Evolutionary conservation across 37 sponge, comb jelly and placozoan species (phyloP).

Genomic region (Ephydatia muelleri): DNA sequence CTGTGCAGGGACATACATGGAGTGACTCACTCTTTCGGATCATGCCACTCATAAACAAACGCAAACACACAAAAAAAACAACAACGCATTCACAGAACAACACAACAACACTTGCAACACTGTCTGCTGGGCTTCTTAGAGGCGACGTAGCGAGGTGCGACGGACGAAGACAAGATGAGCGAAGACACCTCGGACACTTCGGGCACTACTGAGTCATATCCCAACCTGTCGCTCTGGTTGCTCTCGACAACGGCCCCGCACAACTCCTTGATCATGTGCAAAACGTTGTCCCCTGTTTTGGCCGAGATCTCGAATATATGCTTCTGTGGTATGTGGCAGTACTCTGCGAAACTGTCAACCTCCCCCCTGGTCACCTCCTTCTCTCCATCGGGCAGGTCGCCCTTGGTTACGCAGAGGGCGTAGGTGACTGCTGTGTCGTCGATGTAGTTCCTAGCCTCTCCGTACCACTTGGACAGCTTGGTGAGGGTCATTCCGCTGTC

Average conservation of each 20-base stretch:
- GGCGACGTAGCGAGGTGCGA: not conserved
- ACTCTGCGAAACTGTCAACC: slow-evolving; percentile 37
- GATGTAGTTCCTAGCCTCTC: slow-evolving; percentile 55
- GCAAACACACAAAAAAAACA: too few species aligned
- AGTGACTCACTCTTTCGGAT: too few species aligned
- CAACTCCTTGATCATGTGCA: slow-evolving; percentile 29
- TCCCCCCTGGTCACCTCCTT: slow-evolving; percentile 41
- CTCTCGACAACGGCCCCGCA: slow-evolving; percentile 27
- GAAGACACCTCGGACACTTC: not conserved
- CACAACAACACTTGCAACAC: not conserved
- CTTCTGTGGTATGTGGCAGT: slow-evolving; percentile 14
- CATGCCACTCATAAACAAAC: too few species aligned
- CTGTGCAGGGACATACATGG: too few species aligned
- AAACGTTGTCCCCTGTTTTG: slow-evolving; percentile 51
- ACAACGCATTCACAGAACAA: not conserved
- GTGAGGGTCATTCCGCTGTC: slow-evolving; percentile 57
- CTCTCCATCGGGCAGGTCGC: slow-evolving; percentile 30
- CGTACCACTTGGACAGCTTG: slow-evolving; percentile 54
- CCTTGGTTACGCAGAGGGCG: slow-evolving; percentile 44
- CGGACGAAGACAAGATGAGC: not conserved
- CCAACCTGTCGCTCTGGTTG: not conserved
- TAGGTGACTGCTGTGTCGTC: slow-evolving; percentile 36
- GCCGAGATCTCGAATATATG: slow-evolving; percentile 52
- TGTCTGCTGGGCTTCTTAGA: not conserved
- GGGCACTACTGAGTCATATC: not conserved